These are phyloP conservation scores for Lipophrys pholis DNA, from an alignment of 2,113 vertebrate species.

Conservation along the genomic window DNA sequence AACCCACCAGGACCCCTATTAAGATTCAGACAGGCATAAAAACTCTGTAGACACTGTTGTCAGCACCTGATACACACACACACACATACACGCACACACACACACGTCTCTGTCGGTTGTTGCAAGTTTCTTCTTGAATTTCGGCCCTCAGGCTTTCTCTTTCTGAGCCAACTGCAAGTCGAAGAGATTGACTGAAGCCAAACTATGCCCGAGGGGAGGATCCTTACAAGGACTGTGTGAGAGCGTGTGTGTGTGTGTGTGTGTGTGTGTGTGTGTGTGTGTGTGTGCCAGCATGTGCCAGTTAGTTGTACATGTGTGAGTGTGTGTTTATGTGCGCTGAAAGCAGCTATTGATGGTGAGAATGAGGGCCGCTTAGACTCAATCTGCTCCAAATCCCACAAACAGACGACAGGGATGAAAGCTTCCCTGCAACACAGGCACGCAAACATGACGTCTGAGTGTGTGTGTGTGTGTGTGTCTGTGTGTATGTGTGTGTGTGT, in stretches of 20 bases:
- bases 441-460: not conserved
- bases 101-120: conserved; percentile 4
- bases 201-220: conserved; percentile 38
- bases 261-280: conserved; percentile 1
- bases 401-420: conserved; percentile 60
- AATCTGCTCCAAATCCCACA: conserved; percentile 67
- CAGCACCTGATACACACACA: conserved; percentile 52
- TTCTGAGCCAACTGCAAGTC: conserved; percentile 34
- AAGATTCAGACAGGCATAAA: conserved; percentile 45
- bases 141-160: conserved; percentile 17
- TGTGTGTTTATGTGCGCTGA: conserved; percentile 52
- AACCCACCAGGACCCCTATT: conserved; percentile 31
- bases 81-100: conserved; percentile 19
- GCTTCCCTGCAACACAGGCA: conserved; percentile 31
- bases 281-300: not conserved
- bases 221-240: conserved; percentile 18
- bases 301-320: conserved; percentile 18
- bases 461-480: conserved; percentile 22
- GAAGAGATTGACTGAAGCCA: conserved; percentile 36
- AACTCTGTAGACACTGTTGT: conserved; percentile 51
- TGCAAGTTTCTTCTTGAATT: conserved; percentile 34
- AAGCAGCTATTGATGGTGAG: conserved; percentile 66
- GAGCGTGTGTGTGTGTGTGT: not conserved
- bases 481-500: conserved; percentile 11
- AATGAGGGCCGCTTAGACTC: conserved; percentile 28